phyloP scores from a whole-genome alignment of 2,113 vertebrate species.

The Apus apus region DNA sequence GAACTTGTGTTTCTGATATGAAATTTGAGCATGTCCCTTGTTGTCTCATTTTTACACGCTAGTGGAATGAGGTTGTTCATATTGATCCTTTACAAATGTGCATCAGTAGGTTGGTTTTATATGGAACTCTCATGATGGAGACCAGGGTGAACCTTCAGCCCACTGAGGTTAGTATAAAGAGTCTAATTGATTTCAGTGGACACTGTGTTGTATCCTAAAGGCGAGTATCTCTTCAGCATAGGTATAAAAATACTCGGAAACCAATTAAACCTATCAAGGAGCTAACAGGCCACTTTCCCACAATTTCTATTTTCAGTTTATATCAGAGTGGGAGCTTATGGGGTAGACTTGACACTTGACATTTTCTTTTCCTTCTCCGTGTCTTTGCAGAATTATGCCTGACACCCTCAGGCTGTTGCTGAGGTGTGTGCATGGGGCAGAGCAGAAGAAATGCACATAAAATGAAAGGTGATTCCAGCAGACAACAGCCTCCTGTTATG shows the following conservation, averaged over 20 bases:
- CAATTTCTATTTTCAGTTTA: neutral
- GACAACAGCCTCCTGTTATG: constrained; percentile 32
- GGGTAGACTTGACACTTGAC: neutral
- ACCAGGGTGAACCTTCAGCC: neutral
- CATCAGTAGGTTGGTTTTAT: neutral
- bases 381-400: neutral
- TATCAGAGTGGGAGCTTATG: neutral
- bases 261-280: neutral
- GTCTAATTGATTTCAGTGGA: neutral
- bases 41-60: neutral
- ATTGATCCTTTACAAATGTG: neutral
- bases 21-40: neutral
- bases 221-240: neutral
- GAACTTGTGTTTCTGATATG: neutral
- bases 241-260: neutral
- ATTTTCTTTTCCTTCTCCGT: neutral
- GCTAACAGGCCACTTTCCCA: neutral
- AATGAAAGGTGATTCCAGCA: constrained; percentile 54
- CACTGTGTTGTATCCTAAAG: neutral
- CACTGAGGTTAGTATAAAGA: neutral
- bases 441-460: constrained; percentile 2
- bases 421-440: constrained; percentile 6
- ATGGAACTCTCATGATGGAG: neutral
- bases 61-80: neutral
- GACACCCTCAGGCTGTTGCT: neutral